Evolutionary conservation across 2,888 invertebrate species (phyloP).

Genomic region (Euplexia lucipara): DNA sequence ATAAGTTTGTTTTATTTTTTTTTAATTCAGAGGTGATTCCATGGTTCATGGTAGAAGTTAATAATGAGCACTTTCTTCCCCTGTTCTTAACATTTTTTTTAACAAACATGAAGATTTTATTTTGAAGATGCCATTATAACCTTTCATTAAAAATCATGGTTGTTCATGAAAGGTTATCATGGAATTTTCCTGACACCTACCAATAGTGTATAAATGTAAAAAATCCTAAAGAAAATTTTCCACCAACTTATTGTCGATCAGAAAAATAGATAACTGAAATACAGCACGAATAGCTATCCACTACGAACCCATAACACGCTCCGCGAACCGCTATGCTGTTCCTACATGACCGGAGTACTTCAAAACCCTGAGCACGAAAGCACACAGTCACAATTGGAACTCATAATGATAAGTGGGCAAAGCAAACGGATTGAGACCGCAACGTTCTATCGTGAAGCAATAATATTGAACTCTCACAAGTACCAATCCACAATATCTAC

Average conservation of each 20-base stretch:
- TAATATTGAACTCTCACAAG: slow-evolving; percentile 84
- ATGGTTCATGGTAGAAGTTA: too few species aligned
- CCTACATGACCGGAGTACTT: slow-evolving; percentile 54
- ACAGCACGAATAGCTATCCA: not conserved
- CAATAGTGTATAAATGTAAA: too few species aligned
- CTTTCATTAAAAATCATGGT: too few species aligned
- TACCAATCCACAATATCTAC: slow-evolving; percentile 87
- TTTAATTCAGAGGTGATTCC: too few species aligned
- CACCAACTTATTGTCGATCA: not conserved
- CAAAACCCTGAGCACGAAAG: slow-evolving; percentile 65
- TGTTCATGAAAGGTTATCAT: too few species aligned
- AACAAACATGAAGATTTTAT: too few species aligned
- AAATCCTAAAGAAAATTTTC: too few species aligned
- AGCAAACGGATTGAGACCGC: slow-evolving; percentile 72
- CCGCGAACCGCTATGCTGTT: slow-evolving; percentile 20
- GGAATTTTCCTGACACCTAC: too few species aligned
- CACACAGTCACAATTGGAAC: slow-evolving; percentile 68
- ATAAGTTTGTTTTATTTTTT: too few species aligned
- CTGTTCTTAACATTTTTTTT: too few species aligned
- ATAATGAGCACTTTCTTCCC: too few species aligned
- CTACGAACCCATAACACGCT: slow-evolving; percentile 11
- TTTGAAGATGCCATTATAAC: too few species aligned
- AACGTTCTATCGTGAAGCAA: slow-evolving; percentile 76
- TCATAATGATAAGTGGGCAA: slow-evolving; percentile 73
- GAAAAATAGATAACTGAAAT: not conserved